Conservation (phyloP, 2,888 invertebrate genomes). For the Dexiosoma caninum region DNA sequence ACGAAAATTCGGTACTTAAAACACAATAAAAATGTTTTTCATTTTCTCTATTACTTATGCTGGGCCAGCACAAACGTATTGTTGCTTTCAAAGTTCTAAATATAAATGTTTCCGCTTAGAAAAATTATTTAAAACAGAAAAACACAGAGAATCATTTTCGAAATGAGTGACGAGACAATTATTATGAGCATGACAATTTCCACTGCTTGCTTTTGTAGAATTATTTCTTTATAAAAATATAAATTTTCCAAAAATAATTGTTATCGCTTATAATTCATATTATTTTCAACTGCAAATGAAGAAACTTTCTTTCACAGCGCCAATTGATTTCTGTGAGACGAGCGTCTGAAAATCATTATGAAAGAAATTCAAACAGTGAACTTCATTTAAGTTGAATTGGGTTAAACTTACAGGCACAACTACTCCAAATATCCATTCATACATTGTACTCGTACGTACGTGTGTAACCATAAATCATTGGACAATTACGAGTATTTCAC, state of each 20-base stretch:
- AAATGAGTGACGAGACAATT: too few species aligned
- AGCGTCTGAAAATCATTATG: slow-evolving; percentile 19
- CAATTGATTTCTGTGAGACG: slow-evolving; percentile 29
- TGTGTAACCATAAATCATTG: slow-evolving; percentile 49
- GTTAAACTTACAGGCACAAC: slow-evolving; percentile 12
- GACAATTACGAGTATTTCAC: slow-evolving; percentile 37
- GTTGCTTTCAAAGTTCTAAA: slow-evolving; percentile 14
- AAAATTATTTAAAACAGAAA: not conserved
- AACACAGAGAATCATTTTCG: too few species aligned
- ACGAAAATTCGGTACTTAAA: slow-evolving; percentile 19
- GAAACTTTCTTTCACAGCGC: slow-evolving; percentile 11
- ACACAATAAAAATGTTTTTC: slow-evolving; percentile 18
- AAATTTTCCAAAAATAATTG: too few species aligned
- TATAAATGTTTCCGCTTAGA: slow-evolving; percentile 11
- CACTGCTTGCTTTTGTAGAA: too few species aligned
- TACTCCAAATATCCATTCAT: slow-evolving; percentile 18
- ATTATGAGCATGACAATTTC: too few species aligned
- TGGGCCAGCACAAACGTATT: slow-evolving; percentile 3
- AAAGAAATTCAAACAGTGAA: slow-evolving; percentile 22
- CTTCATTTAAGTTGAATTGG: slow-evolving; percentile 32
- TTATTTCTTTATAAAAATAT: too few species aligned
- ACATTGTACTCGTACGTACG: slow-evolving; percentile 33
- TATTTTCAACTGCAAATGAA: not conserved
- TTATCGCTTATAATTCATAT: too few species aligned
- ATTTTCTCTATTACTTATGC: not conserved